Conservation (phyloP, 1,140 invertebrate species). For the Heliconius himera region DNA sequence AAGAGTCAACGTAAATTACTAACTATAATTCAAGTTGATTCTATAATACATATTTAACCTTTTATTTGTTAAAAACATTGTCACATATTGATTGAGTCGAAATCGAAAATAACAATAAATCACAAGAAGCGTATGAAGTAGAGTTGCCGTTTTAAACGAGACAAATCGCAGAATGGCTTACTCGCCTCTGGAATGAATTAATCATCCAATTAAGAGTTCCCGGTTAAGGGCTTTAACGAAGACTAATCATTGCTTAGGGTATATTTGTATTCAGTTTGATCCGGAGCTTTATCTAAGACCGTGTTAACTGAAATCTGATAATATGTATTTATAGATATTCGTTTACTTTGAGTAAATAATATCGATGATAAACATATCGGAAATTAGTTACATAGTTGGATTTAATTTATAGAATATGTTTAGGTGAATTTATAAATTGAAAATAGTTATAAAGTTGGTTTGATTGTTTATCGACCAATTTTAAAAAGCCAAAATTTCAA, state of each 20-base stretch:
- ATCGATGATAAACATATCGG: too few species aligned
- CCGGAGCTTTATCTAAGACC: background rate
- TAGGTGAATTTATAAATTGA: too few species aligned
- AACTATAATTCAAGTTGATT: too few species aligned
- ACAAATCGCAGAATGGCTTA: conserved; percentile 39
- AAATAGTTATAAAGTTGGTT: too few species aligned
- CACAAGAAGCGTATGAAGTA: background rate
- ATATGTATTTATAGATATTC: background rate
- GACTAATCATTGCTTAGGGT: conserved; percentile 37
- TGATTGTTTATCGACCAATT: too few species aligned
- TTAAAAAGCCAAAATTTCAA: too few species aligned
- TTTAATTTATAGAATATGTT: too few species aligned
- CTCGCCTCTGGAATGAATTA: conserved; percentile 35
- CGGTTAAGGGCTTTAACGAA: conserved; percentile 41
- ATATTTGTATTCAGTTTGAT: background rate
- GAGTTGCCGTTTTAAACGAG: conserved; percentile 29
- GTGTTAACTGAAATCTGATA: background rate
- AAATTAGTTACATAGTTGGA: too few species aligned
- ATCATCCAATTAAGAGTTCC: conserved; percentile 42
- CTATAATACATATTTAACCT: background rate
- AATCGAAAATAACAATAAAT: background rate
- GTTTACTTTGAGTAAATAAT: background rate
- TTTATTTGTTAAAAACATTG: background rate
- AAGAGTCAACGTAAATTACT: too few species aligned
- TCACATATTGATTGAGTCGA: background rate